Percentiles rank a stretch among this genome's conserved stretches.
These are phyloP conservation scores for Drosophila saltans DNA, from an alignment of 1,140 invertebrate species.

Conservation along the genomic window DNA sequence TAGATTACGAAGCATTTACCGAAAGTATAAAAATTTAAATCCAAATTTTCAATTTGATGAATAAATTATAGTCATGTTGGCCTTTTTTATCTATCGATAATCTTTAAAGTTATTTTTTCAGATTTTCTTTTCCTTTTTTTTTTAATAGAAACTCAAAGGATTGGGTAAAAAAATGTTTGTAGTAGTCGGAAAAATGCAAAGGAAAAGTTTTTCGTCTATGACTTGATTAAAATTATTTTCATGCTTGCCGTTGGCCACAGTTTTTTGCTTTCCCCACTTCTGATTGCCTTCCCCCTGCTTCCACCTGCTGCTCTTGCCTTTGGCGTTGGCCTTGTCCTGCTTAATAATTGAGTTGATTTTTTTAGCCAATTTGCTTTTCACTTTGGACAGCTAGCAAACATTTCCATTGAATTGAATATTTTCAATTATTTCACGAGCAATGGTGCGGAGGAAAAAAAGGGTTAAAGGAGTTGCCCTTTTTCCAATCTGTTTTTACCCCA, in stretches of 20 bases:
- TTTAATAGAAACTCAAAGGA: not conserved
- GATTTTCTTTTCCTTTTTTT: not conserved
- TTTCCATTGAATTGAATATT: slow-evolving; percentile 61
- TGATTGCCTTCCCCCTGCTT: not conserved
- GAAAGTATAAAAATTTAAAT: too few species aligned
- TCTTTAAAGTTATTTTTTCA: not conserved
- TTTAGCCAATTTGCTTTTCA: slow-evolving; percentile 57
- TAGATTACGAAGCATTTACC: too few species aligned
- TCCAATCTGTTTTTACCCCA: slow-evolving; percentile 15
- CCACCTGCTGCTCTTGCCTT: slow-evolving; percentile 11
- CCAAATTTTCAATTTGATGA: not conserved
- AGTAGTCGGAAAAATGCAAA: not conserved
- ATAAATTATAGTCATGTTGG: not conserved
- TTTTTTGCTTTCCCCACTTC: not conserved
- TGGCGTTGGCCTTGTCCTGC: slow-evolving; percentile 22
- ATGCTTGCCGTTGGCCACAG: slow-evolving; percentile 5
- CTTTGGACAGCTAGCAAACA: slow-evolving; percentile 48
- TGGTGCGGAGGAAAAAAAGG: slow-evolving; percentile 31
- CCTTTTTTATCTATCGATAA: not conserved
- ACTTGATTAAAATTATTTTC: slow-evolving; percentile 22
- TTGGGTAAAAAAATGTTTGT: not conserved
- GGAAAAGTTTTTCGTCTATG: slow-evolving; percentile 14
- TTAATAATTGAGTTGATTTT: slow-evolving; percentile 64
- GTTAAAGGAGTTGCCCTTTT: slow-evolving; percentile 6
- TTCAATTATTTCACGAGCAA: slow-evolving; percentile 65